Evolutionary conservation across 1,140 invertebrate genomes (phyloP).

Genomic region (Lepidurus couesii): DNA sequence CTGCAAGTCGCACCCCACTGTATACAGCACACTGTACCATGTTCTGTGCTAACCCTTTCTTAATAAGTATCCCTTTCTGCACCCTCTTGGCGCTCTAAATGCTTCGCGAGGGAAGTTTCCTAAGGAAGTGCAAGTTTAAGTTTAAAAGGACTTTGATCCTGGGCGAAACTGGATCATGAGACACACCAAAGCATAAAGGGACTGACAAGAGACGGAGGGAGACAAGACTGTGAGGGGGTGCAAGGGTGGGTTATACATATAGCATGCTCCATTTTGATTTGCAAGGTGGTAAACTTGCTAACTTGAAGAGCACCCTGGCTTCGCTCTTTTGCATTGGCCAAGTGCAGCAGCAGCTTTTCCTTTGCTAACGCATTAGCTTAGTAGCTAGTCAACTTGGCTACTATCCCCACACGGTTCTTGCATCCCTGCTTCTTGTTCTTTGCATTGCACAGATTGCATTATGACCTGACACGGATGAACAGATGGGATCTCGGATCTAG

Average conservation of each 20-base stretch:
- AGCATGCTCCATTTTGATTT: conserved; percentile 13
- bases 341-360: neutral
- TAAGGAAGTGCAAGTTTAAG: neutral
- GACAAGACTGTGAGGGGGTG: neutral
- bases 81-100: neutral
- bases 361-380: conserved; percentile 6
- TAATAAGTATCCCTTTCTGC: neutral
- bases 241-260: neutral
- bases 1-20: neutral
- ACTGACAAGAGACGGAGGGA: neutral
- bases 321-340: neutral
- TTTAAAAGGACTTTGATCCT: conserved; percentile 19
- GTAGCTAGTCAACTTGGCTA: neutral
- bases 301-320: neutral
- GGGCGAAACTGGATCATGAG: neutral
- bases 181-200: neutral
- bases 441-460: conserved; percentile 22
- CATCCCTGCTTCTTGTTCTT: conserved; percentile 21
- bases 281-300: conserved; percentile 11
- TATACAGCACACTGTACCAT: too few relatives aligned
- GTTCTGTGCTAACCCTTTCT: neutral
- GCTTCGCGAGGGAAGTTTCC: neutral
- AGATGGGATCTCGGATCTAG: conserved; percentile 12
- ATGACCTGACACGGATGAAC: conserved; percentile 17
- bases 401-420: neutral